These are phyloP conservation scores for Phymanthus crucifer DNA, from an alignment of 92 coral and sea anemone species.

Conservation along the genomic window DNA sequence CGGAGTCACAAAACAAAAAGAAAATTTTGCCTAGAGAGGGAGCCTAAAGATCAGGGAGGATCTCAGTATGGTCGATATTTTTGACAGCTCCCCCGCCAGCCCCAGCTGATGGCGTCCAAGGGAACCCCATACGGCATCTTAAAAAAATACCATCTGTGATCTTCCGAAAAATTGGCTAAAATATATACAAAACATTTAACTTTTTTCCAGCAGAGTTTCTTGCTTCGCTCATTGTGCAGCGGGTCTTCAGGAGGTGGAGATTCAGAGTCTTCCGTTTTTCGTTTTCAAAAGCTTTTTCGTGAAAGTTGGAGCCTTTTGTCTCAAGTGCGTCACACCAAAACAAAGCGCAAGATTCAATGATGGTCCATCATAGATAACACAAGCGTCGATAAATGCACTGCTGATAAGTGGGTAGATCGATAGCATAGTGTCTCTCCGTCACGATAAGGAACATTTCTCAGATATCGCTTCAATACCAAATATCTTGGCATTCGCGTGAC, in stretches of 20 bases:
- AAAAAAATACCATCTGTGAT: not conserved
- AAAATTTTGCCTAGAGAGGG: not conserved
- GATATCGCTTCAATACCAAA: not conserved
- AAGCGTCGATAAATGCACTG: not conserved
- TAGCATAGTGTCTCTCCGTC: not conserved
- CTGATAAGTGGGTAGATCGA: slow-evolving; percentile 6
- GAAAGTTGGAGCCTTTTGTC: not conserved
- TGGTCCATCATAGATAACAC: not conserved
- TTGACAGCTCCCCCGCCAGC: not conserved
- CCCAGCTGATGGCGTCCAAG: not conserved
- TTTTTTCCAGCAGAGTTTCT: not conserved
- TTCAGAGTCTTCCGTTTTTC: not conserved
- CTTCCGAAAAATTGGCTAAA: not conserved
- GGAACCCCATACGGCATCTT: not conserved
- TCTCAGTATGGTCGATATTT: no score
- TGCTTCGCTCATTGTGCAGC: not conserved
- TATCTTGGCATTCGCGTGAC: not conserved
- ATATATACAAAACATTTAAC: not conserved
- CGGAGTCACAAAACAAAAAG: not conserved
- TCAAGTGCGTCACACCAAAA: slow-evolving; percentile 2
- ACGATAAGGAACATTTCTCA: not conserved
- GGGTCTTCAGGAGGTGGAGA: not conserved
- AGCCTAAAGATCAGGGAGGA: not conserved
- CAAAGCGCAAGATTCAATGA: not conserved
- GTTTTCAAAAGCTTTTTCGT: not conserved